Base-by-base conservation (phyloP, 2,888 invertebrate species). In the Aquatica leii region DNA sequence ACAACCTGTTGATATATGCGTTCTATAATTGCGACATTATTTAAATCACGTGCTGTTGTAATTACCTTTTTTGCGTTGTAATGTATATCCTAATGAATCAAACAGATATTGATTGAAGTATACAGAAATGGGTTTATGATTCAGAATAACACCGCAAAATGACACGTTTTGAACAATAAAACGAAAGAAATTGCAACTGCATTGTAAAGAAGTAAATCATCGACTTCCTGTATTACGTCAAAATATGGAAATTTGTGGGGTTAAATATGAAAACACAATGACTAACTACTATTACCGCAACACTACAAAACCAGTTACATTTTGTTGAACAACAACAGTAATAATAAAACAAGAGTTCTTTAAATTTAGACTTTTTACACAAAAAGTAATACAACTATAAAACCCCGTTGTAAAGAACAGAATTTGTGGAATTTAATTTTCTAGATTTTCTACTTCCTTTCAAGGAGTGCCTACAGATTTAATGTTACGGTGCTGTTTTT, bases 121-220 rank as follows among this genome's bases (percentile, higher is more conserved):
- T n/a, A n/a, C n/a, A n/a, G 57, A 50, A 50, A 50, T 55, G 56
- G 50, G n/a, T 51, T 49, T 41, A 57, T 40, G 54, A 60, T 41
- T 62, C 56, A 62, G 18, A 35, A 37, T 37, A 34, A 53, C 57
- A 58, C 62, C 58, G 18, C 62, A 62, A 62, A n/a, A 56, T 48
- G 57, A 62, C 62, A 62, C 52, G 54, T 37, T 37, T 52, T 35
- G 24, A 52, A 37, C n/a, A 57, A 58, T 18, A 48, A 59, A 62
- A 53, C 58, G 3, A 14, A 48, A 46, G 53, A 51, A 41, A 37
- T 34, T 55, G 62, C 57, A 58, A 58, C 52, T 62, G 52, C 49
- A 58, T 62, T 58, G 58, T 62, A 57, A 57, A 48, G 58, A 31
- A 51, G 51, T 62, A 58, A 54, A 54, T 60, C 54, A 60, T 54